Percentiles rank a stretch among this genome's conserved stretches.
These are phyloP conservation scores for Drosophila mulleri DNA, from an alignment of 2,888 invertebrate genomes.

Conservation along the genomic window DNA sequence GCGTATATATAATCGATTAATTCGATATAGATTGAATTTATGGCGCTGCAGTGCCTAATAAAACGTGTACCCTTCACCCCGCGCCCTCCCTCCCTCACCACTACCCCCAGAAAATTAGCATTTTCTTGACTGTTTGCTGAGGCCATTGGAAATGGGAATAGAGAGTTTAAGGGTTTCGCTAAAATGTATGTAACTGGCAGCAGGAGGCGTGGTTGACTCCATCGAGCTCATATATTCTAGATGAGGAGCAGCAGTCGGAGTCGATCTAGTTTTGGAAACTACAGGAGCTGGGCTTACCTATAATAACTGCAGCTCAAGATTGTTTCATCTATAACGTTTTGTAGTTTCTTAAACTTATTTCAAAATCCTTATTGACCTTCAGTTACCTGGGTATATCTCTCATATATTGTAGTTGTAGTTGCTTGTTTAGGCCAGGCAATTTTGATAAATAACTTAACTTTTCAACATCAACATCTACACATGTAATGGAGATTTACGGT, in stretches of 20 bases:
- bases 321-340: not conserved
- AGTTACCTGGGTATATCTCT: not conserved
- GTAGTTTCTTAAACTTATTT: not conserved
- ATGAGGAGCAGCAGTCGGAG: not conserved
- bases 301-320: no score
- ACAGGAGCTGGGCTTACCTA: no score
- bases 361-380: not conserved
- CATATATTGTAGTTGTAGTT: constrained; percentile 30
- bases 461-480: no score
- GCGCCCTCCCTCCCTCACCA: not conserved
- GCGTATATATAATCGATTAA: constrained; percentile 83
- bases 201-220: not conserved
- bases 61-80: not conserved
- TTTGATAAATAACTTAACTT: not conserved
- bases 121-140: not conserved
- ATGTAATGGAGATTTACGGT: no score
- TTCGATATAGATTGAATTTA: constrained; percentile 85
- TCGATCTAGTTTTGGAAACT: not conserved
- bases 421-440: not conserved
- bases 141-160: not conserved
- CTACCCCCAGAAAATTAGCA: not conserved
- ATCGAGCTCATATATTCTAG: not conserved
- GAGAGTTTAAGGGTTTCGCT: not conserved
- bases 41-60: constrained; percentile 65
- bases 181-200: not conserved